Base-by-base conservation (phyloP, 2,888 invertebrate species). In the Drosophila niveifrons region DNA sequence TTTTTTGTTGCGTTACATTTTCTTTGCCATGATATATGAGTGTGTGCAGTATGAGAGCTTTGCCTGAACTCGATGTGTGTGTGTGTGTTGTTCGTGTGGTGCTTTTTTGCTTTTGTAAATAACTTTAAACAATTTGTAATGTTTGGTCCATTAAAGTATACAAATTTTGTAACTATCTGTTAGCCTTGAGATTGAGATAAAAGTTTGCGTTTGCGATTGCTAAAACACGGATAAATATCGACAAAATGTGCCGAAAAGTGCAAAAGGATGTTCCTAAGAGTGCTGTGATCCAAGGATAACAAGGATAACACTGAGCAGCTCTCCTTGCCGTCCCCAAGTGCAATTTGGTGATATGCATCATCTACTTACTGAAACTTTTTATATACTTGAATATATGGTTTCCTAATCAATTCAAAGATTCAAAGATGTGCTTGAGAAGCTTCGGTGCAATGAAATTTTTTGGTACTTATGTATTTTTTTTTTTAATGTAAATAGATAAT, bases 131-230 rank as follows among this genome's bases (percentile, higher is more conserved):
- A 63, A 63, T 64, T 63, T 39, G 41, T 68, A 41, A 53, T 66
- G 39, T 51, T 88, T 88, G 83, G 83, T 83, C 83, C 83, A 69
- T 85, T 80, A 82, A 72, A 66, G 68, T 80, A 78, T 71, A 77
- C 62, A 62, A 77, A 53, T 34, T 17, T 23, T 39, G 59, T 70
- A 23, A 39, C 29, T 39, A 39, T 46, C 47, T 59, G 41, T 48
- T 58, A 47, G 48, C 39, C 36, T 39, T 58, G 36, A 55, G 55
- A 41, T n/a, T 36, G 36, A 36, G n/a, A 31, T 31, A 10, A 31
- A 31, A 23, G 23, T 23, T 23, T 23, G 23, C 23, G 31, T 11
- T 34, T 34, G 34, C 34, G 34, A 36, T 41, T 41, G 39, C 39
- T 13, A 13, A 50, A 57, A 46, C 59, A 46, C 59, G 56, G 51